Conservation (phyloP, 2,888 invertebrate genomes). For the Agonopterix heracliana region DNA sequence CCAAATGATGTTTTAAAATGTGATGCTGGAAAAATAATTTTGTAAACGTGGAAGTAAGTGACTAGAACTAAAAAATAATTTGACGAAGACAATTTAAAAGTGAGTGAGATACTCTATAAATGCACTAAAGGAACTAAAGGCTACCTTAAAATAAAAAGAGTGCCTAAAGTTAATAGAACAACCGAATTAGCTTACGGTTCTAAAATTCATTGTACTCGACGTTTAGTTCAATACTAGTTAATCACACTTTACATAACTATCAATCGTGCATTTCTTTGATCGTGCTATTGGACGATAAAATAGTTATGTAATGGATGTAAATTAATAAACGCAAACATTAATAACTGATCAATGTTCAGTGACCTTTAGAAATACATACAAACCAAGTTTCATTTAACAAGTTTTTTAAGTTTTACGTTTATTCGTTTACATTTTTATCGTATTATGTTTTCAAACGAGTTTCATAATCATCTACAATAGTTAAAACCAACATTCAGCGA, state of each 20-base stretch:
- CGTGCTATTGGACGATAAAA: too few species aligned
- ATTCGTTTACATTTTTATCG: too few species aligned
- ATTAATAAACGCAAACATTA: too few species aligned
- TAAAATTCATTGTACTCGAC: slow-evolving; percentile 49
- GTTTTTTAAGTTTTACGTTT: too few species aligned
- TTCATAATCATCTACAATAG: too few species aligned
- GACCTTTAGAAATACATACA: too few species aligned
- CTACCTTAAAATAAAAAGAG: slow-evolving; percentile 15
- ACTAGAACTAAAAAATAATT: slow-evolving; percentile 58
- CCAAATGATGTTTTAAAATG: neutral
- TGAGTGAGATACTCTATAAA: slow-evolving; percentile 32
- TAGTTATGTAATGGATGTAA: too few species aligned
- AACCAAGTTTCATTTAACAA: too few species aligned
- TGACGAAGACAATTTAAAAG: slow-evolving; percentile 30
- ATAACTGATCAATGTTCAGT: too few species aligned
- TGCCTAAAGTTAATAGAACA: slow-evolving; percentile 35
- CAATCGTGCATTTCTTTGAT: too few species aligned
- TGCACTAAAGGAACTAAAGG: slow-evolving; percentile 55
- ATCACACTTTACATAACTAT: too few species aligned
- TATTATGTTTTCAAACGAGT: too few species aligned
- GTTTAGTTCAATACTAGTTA: neutral
- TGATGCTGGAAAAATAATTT: slow-evolving; percentile 8
- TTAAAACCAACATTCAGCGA: neutral
- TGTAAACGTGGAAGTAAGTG: slow-evolving; percentile 50
- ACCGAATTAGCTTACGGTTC: slow-evolving; percentile 31